phyloP scores from a whole-genome alignment of 53 echinoderm and acorn worm genomes.

The Paracentrotus lividus region DNA sequence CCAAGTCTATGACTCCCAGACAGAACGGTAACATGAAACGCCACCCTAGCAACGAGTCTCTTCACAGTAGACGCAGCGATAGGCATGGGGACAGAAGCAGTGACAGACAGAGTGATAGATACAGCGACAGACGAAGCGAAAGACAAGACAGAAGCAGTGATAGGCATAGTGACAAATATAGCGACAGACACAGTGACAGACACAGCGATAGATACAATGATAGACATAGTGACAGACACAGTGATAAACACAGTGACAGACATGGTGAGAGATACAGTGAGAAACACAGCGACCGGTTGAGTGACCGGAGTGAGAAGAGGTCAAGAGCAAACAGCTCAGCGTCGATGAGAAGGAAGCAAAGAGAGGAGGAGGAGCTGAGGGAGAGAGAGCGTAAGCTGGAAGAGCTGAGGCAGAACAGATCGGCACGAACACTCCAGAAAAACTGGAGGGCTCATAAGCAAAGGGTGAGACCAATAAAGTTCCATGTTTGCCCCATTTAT shows the following conservation, averaged over 20 bases:
- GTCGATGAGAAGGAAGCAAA: constrained; percentile 74
- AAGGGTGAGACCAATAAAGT: constrained; percentile 51
- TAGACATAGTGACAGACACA: constrained; percentile 57
- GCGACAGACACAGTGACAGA: constrained; percentile 46
- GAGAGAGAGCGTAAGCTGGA: constrained; percentile 89
- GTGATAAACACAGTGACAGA: constrained; percentile 66
- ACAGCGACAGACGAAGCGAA: constrained; percentile 56
- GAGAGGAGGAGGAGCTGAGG: constrained; percentile 85
- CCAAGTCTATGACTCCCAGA: constrained; percentile 72
- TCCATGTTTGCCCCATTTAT: background rate
- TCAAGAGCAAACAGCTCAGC: constrained; percentile 64
- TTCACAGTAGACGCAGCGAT: constrained; percentile 74
- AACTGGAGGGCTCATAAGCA: constrained; percentile 91
- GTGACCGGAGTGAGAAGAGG: constrained; percentile 43
- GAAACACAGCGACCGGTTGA: constrained; percentile 59
- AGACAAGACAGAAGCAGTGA: constrained; percentile 45
- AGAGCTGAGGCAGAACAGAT: constrained; percentile 88
- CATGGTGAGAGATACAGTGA: constrained; percentile 60
- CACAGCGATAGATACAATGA: constrained; percentile 40
- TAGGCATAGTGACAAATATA: constrained; percentile 47
- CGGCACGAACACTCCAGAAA: constrained; percentile 92
- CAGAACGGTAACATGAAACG: constrained; percentile 77
- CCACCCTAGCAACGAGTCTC: constrained; percentile 83
- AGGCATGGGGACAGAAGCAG: constrained; percentile 34
- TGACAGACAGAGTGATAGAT: constrained; percentile 61